These are phyloP conservation scores for Strix uralensis DNA, from an alignment of 2,113 vertebrate species.

Conservation along the genomic window DNA sequence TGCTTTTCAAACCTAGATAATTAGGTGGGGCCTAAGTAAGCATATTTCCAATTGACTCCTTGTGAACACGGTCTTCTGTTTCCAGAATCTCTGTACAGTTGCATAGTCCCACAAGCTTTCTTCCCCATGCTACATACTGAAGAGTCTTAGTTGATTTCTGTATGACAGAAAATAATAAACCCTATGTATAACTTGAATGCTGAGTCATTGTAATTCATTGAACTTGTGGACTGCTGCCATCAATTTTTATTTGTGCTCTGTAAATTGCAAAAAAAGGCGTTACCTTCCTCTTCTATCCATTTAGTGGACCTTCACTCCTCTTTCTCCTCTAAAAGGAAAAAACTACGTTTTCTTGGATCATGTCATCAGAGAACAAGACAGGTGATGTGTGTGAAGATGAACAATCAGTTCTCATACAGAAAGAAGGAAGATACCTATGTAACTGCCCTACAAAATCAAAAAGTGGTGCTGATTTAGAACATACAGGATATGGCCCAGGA, in stretches of 20 bases:
- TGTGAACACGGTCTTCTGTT: not conserved
- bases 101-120: not conserved
- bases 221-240: not conserved
- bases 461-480: not conserved
- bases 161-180: constrained; percentile 56
- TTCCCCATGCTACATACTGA: constrained; percentile 2
- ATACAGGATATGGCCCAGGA: not conserved
- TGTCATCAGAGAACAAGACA: not conserved
- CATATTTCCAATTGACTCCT: not conserved
- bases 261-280: not conserved
- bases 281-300: not conserved
- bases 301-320: not conserved
- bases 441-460: not conserved
- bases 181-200: not conserved
- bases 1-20: not conserved
- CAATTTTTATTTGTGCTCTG: not conserved
- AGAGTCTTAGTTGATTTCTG: constrained; percentile 30
- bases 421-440: not conserved
- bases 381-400: not conserved
- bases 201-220: constrained; percentile 44
- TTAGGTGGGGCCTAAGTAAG: not conserved
- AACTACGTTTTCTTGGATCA: not conserved
- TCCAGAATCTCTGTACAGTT: constrained; percentile 13
- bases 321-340: not conserved
- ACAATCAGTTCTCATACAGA: not conserved